phyloP scores from a whole-genome alignment of 2,113 vertebrate genomes.

The Drymodes brunneopygia region DNA sequence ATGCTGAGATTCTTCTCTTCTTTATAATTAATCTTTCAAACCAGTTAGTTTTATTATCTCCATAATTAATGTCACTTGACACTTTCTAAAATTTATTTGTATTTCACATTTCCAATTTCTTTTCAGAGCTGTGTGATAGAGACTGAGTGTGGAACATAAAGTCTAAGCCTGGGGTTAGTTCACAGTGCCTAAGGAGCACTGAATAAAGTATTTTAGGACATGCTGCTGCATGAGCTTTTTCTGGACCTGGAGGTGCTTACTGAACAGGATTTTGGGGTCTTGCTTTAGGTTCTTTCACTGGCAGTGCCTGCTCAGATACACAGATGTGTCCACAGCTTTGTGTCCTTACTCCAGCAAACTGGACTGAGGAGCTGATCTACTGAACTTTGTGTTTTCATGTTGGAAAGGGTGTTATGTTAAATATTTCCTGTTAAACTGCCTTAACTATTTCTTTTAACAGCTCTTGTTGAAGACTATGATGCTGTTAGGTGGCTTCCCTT shows the following conservation, averaged over 20 bases:
- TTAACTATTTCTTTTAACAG: background rate
- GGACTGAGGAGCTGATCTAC: background rate
- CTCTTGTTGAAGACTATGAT: background rate
- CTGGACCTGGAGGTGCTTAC: background rate
- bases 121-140: background rate
- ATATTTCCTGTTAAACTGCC: background rate
- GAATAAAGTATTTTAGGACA: background rate
- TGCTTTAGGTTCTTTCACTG: background rate
- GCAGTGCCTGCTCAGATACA: background rate
- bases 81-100: background rate
- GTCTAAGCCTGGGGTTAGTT: background rate
- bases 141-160: rapidly evolving
- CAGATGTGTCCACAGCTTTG: background rate
- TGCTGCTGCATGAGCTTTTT: background rate
- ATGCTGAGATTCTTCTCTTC: background rate
- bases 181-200: rapidly evolving
- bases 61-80: background rate
- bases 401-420: background rate
- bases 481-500: background rate
- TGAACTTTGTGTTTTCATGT: background rate
- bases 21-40: background rate
- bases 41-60: background rate
- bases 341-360: background rate
- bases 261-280: background rate
- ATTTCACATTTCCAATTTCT: background rate